A percentile compares a stretch with the other conserved stretches of the same genome.
phyloP scores from a whole-genome alignment of 2,888 invertebrate species.

The Apomyelois bistriatella region DNA sequence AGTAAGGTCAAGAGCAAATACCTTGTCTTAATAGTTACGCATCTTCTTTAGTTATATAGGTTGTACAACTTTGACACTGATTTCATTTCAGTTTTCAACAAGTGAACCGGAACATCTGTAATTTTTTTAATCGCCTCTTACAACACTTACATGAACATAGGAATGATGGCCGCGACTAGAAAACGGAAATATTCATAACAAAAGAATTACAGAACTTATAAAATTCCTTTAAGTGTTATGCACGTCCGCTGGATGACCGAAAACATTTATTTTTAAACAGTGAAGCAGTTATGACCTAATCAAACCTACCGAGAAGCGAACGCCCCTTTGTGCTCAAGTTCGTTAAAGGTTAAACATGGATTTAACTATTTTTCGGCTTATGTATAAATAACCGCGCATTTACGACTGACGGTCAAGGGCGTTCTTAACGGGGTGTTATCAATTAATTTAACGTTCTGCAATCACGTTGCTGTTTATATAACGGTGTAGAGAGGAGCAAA shows the following conservation, averaged over 20 bases:
- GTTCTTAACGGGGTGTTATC: constrained; percentile 31
- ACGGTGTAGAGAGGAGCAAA: constrained; percentile 59
- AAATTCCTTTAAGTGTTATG: constrained; percentile 15
- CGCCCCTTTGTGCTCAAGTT: constrained; percentile 5
- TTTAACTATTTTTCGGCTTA: constrained; percentile 4
- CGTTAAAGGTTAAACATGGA: constrained; percentile 8
- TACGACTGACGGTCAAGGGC: constrained; percentile 40
- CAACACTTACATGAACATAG: too few species aligned
- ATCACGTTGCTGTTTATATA: constrained; percentile 75
- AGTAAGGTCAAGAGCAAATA: constrained; percentile 60
- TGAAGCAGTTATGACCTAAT: constrained; percentile 27
- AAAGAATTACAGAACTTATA: too few species aligned
- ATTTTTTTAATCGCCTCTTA: too few species aligned
- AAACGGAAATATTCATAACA: background rate
- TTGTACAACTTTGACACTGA: background rate
- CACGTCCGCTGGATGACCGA: constrained; percentile 19
- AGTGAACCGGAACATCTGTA: too few species aligned
- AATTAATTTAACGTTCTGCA: constrained; percentile 58
- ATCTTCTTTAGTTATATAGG: constrained; percentile 10
- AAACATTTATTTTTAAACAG: constrained; percentile 25
- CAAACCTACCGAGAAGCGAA: constrained; percentile 19
- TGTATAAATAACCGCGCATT: background rate
- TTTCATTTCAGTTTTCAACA: constrained; percentile 9
- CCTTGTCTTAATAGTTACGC: constrained; percentile 32
- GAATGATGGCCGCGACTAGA: too few species aligned